Percentiles rank a stretch among this genome's conserved stretches.
phyloP scores from a whole-genome alignment of 2,113 vertebrate species.

The Galemys pyrenaicus region DNA sequence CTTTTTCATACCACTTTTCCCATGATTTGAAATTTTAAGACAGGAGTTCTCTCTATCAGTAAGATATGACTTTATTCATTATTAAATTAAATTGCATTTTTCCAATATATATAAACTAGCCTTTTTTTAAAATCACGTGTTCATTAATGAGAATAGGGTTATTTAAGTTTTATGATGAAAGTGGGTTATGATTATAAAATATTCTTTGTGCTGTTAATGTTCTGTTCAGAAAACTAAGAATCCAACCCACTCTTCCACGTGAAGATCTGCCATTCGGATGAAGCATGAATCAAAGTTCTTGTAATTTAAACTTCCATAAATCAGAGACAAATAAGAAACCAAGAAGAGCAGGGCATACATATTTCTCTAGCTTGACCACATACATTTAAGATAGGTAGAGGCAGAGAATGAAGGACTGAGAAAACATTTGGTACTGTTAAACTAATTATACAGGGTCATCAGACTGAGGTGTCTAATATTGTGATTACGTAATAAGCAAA shows the following conservation, averaged over 20 bases:
- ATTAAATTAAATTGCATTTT: not conserved
- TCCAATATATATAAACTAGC: not conserved
- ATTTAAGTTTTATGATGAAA: too few relatives aligned
- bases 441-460: not conserved
- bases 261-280: not conserved
- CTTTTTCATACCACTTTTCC: not conserved
- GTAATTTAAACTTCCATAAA: not conserved
- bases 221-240: not conserved
- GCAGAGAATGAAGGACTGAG: not conserved
- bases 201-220: not conserved
- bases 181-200: too few relatives aligned
- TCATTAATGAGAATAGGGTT: too few relatives aligned
- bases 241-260: not conserved
- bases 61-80: not conserved
- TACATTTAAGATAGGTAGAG: not conserved
- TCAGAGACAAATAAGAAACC: not conserved
- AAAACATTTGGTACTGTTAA: not conserved
- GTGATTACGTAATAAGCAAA: too few relatives aligned
- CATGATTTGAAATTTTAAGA: not conserved
- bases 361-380: not conserved
- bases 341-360: not conserved
- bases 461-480: too few relatives aligned
- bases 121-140: too few relatives aligned
- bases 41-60: not conserved
- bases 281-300: not conserved